Evolutionary conservation across 2,113 vertebrate genomes (phyloP).

Genomic region (Orthochromis indermauri): DNA sequence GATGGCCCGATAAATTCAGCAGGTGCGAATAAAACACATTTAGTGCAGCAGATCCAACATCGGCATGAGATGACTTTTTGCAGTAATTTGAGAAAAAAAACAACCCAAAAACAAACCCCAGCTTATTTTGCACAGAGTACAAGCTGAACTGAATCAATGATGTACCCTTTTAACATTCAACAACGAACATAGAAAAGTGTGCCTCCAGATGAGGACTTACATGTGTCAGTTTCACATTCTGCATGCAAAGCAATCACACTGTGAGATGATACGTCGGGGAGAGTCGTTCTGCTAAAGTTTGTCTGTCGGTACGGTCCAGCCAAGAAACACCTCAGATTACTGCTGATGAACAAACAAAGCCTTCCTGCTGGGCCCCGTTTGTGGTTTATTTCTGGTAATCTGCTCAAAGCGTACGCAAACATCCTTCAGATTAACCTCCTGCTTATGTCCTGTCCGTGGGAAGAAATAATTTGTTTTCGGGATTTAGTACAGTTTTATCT

Average conservation of each 20-base stretch:
- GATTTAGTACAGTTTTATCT: background rate
- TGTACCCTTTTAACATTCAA: conserved; percentile 12
- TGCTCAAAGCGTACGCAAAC: background rate
- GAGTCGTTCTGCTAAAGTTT: background rate
- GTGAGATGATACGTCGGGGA: background rate
- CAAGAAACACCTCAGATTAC: background rate
- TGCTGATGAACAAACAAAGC: background rate
- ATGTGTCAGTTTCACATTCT: conserved; percentile 21
- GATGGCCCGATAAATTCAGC: background rate
- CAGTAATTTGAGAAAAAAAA: background rate
- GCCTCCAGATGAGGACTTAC: background rate
- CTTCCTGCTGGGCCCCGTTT: background rate
- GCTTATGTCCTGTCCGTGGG: background rate
- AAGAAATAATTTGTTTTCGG: background rate
- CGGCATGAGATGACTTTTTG: conserved; percentile 2
- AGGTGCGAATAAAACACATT: background rate
- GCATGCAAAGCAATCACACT: background rate
- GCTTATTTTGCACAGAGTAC: background rate
- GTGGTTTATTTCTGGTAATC: background rate
- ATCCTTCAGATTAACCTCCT: background rate
- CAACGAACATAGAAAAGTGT: background rate
- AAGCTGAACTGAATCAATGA: background rate
- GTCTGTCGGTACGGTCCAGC: background rate
- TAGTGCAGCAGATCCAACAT: background rate
- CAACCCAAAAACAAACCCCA: fast-evolving